Conservation (phyloP, 2,113 vertebrate genomes). For the Nibea coibor region DNA sequence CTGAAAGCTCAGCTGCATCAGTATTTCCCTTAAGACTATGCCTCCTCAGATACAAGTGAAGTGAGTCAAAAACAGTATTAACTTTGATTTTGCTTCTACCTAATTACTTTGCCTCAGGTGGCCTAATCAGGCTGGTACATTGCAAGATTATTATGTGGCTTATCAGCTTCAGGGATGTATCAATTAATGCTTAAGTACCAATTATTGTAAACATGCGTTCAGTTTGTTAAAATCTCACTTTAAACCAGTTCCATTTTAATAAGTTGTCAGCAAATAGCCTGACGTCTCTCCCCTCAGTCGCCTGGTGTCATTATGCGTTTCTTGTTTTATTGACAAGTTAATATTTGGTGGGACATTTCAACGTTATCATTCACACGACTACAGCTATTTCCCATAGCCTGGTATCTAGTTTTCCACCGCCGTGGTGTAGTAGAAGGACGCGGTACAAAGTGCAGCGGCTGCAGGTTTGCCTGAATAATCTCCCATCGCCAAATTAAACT, state of each 20-base stretch:
- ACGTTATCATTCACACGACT: slow-evolving; percentile 12
- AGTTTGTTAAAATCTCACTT: slow-evolving; percentile 47
- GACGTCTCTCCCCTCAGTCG: slow-evolving; percentile 8
- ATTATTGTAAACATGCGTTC: slow-evolving; percentile 66
- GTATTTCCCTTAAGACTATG: slow-evolving; percentile 26
- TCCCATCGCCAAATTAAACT: slow-evolving; percentile 53
- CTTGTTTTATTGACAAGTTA: slow-evolving; percentile 36
- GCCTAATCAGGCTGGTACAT: slow-evolving; percentile 60
- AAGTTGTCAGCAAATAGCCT: slow-evolving; percentile 30
- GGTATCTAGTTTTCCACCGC: not conserved
- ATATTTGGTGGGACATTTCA: slow-evolving; percentile 8
- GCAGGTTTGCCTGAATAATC: slow-evolving; percentile 51
- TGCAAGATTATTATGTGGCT: slow-evolving; percentile 57
- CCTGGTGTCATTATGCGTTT: slow-evolving; percentile 6
- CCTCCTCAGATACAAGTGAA: slow-evolving; percentile 35
- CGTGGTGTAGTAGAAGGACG: slow-evolving; percentile 16
- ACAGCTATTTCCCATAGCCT: slow-evolving; percentile 2
- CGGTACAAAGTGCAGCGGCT: slow-evolving; percentile 18
- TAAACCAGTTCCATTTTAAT: slow-evolving; percentile 40
- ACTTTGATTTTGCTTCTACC: slow-evolving; percentile 58
- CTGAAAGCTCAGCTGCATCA: slow-evolving; percentile 15
- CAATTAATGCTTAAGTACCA: slow-evolving; percentile 61
- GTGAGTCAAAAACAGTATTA: slow-evolving; percentile 58
- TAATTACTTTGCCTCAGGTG: slow-evolving; percentile 69
- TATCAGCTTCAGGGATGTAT: slow-evolving; percentile 61